phyloP scores from a whole-genome alignment of 2,888 invertebrate species.

The Coleophora deauratella region DNA sequence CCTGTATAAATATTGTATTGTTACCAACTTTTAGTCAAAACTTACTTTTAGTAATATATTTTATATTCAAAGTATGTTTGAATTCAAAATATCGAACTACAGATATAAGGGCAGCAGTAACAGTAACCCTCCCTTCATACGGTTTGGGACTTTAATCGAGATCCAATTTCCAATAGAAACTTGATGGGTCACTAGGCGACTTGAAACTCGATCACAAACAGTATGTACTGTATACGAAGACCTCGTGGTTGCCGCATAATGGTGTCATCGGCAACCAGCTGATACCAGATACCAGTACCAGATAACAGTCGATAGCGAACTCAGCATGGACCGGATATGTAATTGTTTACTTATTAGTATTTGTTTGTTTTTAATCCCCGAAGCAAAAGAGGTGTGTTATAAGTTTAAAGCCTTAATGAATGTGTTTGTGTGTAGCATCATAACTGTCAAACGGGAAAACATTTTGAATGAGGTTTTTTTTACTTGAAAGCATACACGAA shows the following conservation, averaged over 20 bases:
- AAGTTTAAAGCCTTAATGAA: neutral
- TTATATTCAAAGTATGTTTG: too few relatives aligned
- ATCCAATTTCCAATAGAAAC: slow-evolving; percentile 21
- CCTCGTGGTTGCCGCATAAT: too few relatives aligned
- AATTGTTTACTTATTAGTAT: neutral
- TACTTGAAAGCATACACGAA: neutral
- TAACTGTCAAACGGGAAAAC: neutral
- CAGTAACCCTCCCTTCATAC: too few relatives aligned
- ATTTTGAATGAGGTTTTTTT: neutral
- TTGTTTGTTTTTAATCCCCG: neutral
- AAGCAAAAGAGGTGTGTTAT: neutral
- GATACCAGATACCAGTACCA: too few relatives aligned
- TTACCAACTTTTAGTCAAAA: too few relatives aligned
- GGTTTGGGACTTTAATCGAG: too few relatives aligned
- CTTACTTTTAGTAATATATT: too few relatives aligned
- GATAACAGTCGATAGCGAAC: too few relatives aligned
- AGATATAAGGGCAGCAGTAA: too few relatives aligned
- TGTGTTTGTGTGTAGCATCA: neutral
- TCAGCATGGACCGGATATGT: neutral
- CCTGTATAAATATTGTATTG: too few relatives aligned
- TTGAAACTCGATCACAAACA: neutral
- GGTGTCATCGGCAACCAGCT: too few relatives aligned
- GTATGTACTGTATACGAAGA: neutral
- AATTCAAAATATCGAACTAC: too few relatives aligned
- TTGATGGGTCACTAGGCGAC: neutral